Base-by-base conservation (phyloP, 2,888 invertebrate genomes). In the Dryadula phaetusa region DNA sequence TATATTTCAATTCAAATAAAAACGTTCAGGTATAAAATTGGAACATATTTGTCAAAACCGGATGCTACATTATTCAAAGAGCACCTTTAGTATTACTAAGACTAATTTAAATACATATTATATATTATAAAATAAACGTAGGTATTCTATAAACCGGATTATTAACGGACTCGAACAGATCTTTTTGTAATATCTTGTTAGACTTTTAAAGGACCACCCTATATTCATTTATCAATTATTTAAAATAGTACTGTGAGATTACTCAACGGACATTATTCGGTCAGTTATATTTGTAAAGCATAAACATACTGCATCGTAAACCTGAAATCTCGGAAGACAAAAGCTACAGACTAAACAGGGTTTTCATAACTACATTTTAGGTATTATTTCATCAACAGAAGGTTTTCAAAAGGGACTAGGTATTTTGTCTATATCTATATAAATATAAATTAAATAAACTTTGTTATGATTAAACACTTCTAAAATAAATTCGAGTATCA, bases 341-440 rank as follows among this genome's bases (percentile, higher is more conserved):
- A 78, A 78, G 82, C 79, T 66, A 54, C 46, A 89, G 86, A 88
- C 87, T 88, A 87, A 89, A 89, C 88, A 87, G 80, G 79, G 74
- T 70, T 73, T 74, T 75, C 63, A 72, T 72, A 77, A 80, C 75
- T 79, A 78, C 79, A 75, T 79, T 79, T 82, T 84, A 70, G 68
- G 83, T 80, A 76, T 84, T 84, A 72, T 70, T 72, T 72, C 65
- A 75, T 72, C 69, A 72, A 72, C 69, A 66, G 67, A 64, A 61
- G 62, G 42, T 32, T 20, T 46, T n/a, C n/a, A n/a, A n/a, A n/a
- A n/a, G 37, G 14, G 22, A 10, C 12, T 3, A 16, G 32, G 16
- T 28, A 4, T 28, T 28, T 4, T 6, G 49, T 28, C 1, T 52
- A 34, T 18, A 34, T 16, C 18, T 54, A 46, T 46, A 46, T 20